These are phyloP conservation scores for Myodes glareolus DNA, from an alignment of 2,113 vertebrate genomes.

Conservation along the genomic window DNA sequence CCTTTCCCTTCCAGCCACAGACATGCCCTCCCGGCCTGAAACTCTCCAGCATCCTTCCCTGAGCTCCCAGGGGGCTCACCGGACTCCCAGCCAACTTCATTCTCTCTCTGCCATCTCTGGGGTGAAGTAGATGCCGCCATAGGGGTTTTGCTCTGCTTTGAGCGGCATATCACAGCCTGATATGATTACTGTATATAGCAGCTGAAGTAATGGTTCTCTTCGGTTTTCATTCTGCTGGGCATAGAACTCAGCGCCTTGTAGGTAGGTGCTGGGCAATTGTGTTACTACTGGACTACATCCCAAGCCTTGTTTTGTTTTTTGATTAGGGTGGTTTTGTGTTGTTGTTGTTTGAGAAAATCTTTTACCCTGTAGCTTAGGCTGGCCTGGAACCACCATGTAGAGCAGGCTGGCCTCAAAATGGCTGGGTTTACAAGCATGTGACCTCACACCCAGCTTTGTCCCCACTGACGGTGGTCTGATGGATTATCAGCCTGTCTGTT, in stretches of 20 bases:
- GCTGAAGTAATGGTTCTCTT: neutral
- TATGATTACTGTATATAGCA: rapidly evolving
- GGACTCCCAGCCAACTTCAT: neutral
- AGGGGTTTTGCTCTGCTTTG: neutral
- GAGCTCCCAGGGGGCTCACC: neutral
- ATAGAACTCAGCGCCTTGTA: neutral
- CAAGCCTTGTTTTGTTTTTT: neutral
- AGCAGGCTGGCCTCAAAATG: neutral
- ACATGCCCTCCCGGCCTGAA: neutral
- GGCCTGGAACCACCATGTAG: neutral
- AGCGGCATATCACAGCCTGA: neutral
- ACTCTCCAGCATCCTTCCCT: neutral
- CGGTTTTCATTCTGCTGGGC: neutral
- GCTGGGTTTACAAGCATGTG: neutral
- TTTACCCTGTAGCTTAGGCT: neutral
- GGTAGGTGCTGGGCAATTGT: too few species aligned
- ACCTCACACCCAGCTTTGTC: neutral
- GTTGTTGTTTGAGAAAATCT: neutral
- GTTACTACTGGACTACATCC: neutral
- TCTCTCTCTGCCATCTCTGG: neutral
- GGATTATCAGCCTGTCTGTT: neutral
- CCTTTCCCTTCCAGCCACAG: neutral
- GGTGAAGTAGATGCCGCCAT: neutral
- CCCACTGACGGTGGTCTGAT: rapidly evolving
- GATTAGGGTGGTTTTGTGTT: neutral